Evolutionary conservation across 2,888 invertebrate species (phyloP).

Genomic region (Adineta ricciae): DNA sequence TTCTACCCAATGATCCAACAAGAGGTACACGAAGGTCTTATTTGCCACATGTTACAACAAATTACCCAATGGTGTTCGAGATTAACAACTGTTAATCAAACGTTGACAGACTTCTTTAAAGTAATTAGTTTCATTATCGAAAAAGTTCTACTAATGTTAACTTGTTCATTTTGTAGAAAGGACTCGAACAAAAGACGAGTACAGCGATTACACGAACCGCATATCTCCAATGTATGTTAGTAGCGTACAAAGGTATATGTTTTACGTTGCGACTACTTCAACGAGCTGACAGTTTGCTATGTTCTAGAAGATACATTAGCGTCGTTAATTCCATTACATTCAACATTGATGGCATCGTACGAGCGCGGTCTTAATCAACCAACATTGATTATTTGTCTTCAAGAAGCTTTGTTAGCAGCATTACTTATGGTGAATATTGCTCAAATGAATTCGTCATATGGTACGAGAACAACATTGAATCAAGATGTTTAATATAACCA

Average conservation of each 20-base stretch:
- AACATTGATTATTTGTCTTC: constrained; percentile 4
- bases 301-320: background rate
- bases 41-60: constrained; percentile 21
- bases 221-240: constrained; percentile 11
- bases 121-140: background rate
- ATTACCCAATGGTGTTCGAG: background rate
- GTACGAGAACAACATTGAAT: background rate
- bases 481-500: background rate
- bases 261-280: background rate
- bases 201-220: background rate
- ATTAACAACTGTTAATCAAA: background rate
- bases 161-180: background rate
- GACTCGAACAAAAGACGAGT: background rate
- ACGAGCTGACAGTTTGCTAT: background rate
- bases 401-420: constrained; percentile 28
- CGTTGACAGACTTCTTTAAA: background rate
- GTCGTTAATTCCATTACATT: background rate
- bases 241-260: background rate
- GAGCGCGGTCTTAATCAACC: constrained; percentile 20
- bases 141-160: background rate
- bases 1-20: constrained; percentile 1
- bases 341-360: background rate
- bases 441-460: background rate
- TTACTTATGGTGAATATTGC: constrained; percentile 14
- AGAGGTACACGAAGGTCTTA: constrained; percentile 19